Conservation (phyloP, 2,797 vertebrate genomes). For the Heterohyrax brucei region DNA sequence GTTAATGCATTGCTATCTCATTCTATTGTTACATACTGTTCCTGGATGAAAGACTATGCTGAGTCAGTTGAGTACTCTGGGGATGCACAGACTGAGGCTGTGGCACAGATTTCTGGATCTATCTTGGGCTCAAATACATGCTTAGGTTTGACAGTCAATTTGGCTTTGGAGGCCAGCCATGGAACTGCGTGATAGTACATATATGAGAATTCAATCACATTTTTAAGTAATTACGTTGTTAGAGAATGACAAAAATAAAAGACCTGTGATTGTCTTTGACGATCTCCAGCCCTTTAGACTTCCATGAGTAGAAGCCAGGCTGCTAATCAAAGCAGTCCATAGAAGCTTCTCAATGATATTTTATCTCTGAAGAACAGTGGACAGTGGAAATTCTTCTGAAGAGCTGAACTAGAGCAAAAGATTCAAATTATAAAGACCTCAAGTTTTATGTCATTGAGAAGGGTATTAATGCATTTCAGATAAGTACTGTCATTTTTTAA, state of each 20-base stretch:
- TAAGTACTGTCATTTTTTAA: no score
- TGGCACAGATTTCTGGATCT: not conserved
- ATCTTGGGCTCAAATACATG: not conserved
- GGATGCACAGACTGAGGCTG: not conserved
- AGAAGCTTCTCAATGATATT: not conserved
- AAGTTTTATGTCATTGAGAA: no score
- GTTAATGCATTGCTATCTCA: not conserved
- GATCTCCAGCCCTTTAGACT: not conserved
- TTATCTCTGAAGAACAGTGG: not conserved
- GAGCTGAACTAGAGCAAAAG: not conserved
- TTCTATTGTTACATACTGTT: not conserved
- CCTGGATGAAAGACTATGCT: not conserved
- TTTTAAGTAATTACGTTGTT: not conserved
- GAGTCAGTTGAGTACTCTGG: no score
- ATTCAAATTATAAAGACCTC: not conserved
- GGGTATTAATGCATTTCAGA: no score
- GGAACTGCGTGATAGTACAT: not conserved
- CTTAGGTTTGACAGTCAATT: not conserved
- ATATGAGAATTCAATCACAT: not conserved
- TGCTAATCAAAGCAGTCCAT: not conserved
- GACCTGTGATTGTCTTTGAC: not conserved
- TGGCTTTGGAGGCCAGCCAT: not conserved
- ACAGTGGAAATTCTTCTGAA: not conserved
- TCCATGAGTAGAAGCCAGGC: not conserved
- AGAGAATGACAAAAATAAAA: not conserved